Base-by-base conservation (phyloP, 2,888 invertebrate species). In the Leptothorax acervorum region DNA sequence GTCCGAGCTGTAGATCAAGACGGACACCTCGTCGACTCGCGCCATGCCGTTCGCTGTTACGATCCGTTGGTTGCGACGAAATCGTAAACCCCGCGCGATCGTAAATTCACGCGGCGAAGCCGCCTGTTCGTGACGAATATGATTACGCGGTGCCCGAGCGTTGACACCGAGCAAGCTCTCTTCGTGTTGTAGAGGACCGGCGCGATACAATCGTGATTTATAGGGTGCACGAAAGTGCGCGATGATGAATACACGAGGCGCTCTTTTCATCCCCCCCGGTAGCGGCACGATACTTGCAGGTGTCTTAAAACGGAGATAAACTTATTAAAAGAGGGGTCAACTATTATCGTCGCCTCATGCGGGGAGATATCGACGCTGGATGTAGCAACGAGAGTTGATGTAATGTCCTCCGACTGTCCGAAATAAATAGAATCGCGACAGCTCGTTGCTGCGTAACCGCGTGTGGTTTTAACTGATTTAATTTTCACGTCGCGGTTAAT, bases 121-220 rank as follows among this genome's bases (percentile, higher is more conserved):
- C 79, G 84, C 76, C 84, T 84, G 86, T 87, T 86, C 85, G 74
- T 82, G 85, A 88, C 85, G 85, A 89, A 88, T 86, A 88, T 85
- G 86, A 89, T 88, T 89, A 86, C 81, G 82, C 31, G 71, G 53
- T 81, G 60, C 42, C 35, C 15, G 70, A 66, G n/a, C 70, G 84
- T 88, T 84, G 86, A 85, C 89, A 85, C 63, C 71, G 63, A 57
- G 63, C 66, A 48, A 78, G 65, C 31, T 51, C 75, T 74, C 73
- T 68, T 85, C 79, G 83, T 83, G 65, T 81, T 60, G 63, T 76
- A 23, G 70, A 42, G 57, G 63, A 45, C 63, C 39, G 57, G 6
- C 60, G 79, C 66, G 85, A 88, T 86, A 86, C 84, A 81, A 85
- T 89, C 85, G 82, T 85, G 85, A 89, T 89, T 89, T 89, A 88